Evolutionary conservation across 2,113 vertebrate species (phyloP).

Genomic region (Aphyosemion australe): DNA sequence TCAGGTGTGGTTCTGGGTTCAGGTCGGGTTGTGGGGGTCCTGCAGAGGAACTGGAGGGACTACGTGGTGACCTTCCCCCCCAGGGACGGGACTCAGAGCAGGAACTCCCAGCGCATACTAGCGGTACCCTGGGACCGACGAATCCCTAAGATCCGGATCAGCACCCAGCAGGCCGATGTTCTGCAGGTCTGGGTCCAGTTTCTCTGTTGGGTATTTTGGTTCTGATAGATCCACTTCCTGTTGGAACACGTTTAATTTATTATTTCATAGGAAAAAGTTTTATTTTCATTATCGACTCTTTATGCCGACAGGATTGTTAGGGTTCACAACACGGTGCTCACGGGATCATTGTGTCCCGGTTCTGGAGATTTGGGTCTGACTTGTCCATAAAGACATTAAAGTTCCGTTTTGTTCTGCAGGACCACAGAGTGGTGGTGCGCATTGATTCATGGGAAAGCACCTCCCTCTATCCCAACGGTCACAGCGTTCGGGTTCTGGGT

Average conservation of each 20-base stretch:
- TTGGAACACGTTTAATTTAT: no score
- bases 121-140: constrained; percentile 91
- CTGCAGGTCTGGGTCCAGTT: constrained; percentile 82
- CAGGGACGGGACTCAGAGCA: constrained; percentile 87
- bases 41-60: constrained; percentile 96
- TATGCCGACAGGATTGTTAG: no score
- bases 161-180: constrained; percentile 90
- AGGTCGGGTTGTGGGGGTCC: constrained; percentile 90
- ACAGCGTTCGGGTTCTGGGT: constrained; percentile 91
- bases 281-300: no score
- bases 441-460: constrained; percentile 94
- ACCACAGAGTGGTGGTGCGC: constrained; percentile 90
- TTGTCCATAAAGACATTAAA: no score
- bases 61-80: constrained; percentile 94
- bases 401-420: constrained; percentile 69
- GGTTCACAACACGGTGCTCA: no score
- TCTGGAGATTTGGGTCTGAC: no score
- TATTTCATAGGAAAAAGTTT: no score
- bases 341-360: no score
- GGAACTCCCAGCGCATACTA: constrained; percentile 88
- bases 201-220: no score
- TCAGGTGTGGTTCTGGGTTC: not conserved
- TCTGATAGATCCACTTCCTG: no score
- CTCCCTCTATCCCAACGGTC: constrained; percentile 92
- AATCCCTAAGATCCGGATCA: constrained; percentile 95